A percentile compares a stretch with the other conserved stretches of the same genome.
Conservation (phyloP, 2,113 vertebrate species). For the Tragulus kanchil region DNA sequence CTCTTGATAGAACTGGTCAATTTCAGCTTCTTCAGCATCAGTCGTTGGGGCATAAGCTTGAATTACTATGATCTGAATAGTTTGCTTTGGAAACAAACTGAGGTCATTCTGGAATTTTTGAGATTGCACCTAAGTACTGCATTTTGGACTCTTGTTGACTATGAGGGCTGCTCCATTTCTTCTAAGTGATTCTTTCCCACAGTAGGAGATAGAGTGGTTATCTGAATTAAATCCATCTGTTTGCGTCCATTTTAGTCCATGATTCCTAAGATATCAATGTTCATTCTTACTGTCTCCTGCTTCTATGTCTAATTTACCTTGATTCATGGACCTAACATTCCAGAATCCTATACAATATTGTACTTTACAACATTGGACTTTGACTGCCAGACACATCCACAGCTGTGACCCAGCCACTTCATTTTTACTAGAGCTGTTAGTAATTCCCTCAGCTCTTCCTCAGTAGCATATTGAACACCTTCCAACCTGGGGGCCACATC, state of each 20-base stretch:
- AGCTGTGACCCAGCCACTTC: background rate
- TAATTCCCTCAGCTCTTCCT: background rate
- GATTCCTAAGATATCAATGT: background rate
- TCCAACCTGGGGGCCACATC: background rate
- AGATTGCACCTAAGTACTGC: background rate
- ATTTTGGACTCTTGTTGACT: background rate
- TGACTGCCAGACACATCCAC: background rate
- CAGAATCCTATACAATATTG: background rate
- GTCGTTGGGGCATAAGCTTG: background rate
- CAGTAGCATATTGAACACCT: background rate
- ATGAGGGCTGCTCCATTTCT: background rate
- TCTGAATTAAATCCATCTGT: background rate
- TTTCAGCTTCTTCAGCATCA: background rate
- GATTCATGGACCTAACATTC: background rate
- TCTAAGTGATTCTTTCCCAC: background rate
- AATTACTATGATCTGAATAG: background rate
- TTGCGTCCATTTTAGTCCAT: background rate
- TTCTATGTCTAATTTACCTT: background rate
- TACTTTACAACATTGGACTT: background rate
- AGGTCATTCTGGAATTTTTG: background rate
- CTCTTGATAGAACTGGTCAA: background rate
- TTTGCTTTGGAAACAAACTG: background rate
- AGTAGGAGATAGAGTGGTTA: background rate
- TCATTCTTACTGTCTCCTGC: background rate
- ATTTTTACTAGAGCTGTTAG: background rate